These are phyloP conservation scores for Scaptomyza tumidula DNA, from an alignment of 2,888 invertebrate genomes.

Conservation along the genomic window DNA sequence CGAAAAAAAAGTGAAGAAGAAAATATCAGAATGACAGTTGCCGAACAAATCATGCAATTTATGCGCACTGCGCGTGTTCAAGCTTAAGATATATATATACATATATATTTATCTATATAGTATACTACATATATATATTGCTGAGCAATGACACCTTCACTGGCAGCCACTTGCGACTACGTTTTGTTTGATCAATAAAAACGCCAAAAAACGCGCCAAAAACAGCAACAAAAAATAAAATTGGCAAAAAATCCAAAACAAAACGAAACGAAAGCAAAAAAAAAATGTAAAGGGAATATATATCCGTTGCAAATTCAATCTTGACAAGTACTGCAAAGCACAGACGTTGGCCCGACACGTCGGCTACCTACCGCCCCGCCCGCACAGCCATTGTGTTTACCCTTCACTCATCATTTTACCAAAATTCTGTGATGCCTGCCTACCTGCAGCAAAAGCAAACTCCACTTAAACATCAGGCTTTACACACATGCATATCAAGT, in stretches of 20 bases:
- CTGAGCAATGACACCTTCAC: slow-evolving; percentile 76
- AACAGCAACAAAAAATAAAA: slow-evolving; percentile 25
- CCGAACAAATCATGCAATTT: slow-evolving; percentile 76
- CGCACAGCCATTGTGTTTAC: neutral
- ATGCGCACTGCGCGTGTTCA: slow-evolving; percentile 71
- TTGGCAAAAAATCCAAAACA: slow-evolving; percentile 8
- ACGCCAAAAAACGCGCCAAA: slow-evolving; percentile 63
- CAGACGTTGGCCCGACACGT: slow-evolving; percentile 57
- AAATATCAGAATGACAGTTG: slow-evolving; percentile 67
- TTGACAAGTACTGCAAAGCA: slow-evolving; percentile 79
- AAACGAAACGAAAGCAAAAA: slow-evolving; percentile 9
- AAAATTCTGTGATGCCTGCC: slow-evolving; percentile 38
- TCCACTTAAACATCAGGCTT: slow-evolving; percentile 69
- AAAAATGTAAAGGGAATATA: slow-evolving; percentile 22
- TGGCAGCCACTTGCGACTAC: slow-evolving; percentile 72
- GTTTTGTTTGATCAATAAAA: slow-evolving; percentile 83
- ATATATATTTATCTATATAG: slow-evolving; percentile 1
- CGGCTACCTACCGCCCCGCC: slow-evolving; percentile 16
- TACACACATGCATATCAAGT: slow-evolving; percentile 54
- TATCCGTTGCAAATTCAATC: slow-evolving; percentile 76
- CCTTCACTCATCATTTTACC: slow-evolving; percentile 50
- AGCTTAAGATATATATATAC: slow-evolving; percentile 15
- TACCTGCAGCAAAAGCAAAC: slow-evolving; percentile 62
- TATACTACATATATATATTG: slow-evolving; percentile 24
- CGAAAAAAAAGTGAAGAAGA: slow-evolving; percentile 32